Conservation (phyloP, 2,888 invertebrate genomes). For the Lacanobia wlatinum region DNA sequence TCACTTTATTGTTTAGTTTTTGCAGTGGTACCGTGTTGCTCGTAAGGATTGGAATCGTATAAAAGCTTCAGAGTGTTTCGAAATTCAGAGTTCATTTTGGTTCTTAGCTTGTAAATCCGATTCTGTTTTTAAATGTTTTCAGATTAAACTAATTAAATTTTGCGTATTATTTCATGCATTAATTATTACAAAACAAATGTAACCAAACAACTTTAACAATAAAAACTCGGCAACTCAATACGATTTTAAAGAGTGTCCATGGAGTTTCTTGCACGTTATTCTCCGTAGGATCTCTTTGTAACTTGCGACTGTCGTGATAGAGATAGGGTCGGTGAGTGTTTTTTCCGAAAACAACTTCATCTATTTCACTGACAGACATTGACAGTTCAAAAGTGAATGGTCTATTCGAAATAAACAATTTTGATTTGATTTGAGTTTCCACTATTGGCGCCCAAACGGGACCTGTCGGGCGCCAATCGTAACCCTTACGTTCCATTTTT, state of each 20-base stretch:
- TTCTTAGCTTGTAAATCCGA: constrained; percentile 12
- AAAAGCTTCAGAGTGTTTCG: constrained; percentile 46
- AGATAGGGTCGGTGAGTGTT: too few species aligned
- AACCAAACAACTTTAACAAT: too few species aligned
- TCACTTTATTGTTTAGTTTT: constrained; percentile 64
- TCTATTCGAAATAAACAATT: not conserved
- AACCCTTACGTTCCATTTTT: constrained; percentile 5
- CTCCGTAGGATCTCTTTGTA: too few species aligned
- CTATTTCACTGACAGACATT: too few species aligned
- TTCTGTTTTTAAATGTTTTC: constrained; percentile 3
- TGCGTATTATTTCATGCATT: too few species aligned
- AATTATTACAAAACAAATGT: too few species aligned
- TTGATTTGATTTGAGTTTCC: not conserved
- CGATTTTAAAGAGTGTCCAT: too few species aligned
- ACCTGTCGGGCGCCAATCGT: constrained; percentile 48
- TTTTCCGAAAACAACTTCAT: too few species aligned
- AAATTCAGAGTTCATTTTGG: constrained; percentile 16
- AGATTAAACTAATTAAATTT: not conserved
- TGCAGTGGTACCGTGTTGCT: constrained; percentile 49
- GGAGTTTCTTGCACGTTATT: too few species aligned
- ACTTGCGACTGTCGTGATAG: too few species aligned
- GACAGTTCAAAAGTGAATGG: too few species aligned
- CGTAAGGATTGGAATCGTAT: constrained; percentile 51
- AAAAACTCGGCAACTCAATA: too few species aligned
- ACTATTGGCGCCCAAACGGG: constrained; percentile 9